Conservation (phyloP, 2,113 vertebrate genomes). For the Clarias magur region DNA sequence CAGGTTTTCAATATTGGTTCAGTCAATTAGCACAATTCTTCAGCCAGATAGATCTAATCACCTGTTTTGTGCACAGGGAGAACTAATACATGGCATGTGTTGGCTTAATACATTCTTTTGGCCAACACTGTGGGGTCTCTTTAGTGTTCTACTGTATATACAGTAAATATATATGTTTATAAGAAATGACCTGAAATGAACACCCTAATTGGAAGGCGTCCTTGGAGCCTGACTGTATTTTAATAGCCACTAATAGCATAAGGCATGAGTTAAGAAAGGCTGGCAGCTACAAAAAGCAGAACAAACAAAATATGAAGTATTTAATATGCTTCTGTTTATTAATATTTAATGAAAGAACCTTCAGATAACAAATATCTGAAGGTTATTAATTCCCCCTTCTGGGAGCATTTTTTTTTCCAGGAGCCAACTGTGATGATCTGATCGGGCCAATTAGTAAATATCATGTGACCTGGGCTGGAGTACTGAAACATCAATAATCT, state of each 20-base stretch:
- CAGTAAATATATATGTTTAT: background rate
- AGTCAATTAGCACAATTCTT: too few species aligned
- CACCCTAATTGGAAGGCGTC: too few species aligned
- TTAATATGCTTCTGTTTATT: background rate
- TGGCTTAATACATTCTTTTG: too few species aligned
- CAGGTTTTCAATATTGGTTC: too few species aligned
- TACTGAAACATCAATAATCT: background rate
- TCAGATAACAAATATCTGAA: background rate
- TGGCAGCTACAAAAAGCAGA: background rate
- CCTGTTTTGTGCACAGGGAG: too few species aligned
- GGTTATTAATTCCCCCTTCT: background rate
- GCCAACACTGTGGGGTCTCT: background rate
- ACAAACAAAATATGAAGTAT: background rate
- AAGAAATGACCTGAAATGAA: background rate
- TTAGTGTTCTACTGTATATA: background rate
- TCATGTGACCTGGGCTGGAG: background rate
- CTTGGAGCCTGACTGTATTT: background rate
- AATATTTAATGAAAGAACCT: background rate
- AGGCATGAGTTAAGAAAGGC: background rate
- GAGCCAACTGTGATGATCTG: background rate
- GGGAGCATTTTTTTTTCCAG: background rate
- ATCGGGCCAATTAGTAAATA: background rate
- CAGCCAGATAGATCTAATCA: too few species aligned
- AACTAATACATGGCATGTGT: too few species aligned
- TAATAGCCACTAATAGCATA: background rate